Evolutionary conservation across 2,888 invertebrate species (phyloP).

Genomic region (Drosophila mettleri): DNA sequence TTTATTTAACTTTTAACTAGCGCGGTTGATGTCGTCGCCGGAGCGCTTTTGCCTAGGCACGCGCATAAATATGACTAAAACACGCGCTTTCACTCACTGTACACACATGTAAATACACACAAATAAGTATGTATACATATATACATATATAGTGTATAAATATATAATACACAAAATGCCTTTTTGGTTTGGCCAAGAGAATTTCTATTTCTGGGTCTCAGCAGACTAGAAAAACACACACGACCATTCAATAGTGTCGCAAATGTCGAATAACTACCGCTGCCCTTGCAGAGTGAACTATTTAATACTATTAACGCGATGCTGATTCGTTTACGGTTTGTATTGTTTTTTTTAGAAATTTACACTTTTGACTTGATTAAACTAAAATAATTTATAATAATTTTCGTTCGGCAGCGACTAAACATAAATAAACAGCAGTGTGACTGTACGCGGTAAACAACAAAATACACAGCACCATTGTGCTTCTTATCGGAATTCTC

Average conservation of each 20-base stretch:
- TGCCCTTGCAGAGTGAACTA: neutral
- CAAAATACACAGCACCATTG: constrained; percentile 10
- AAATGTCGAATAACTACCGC: constrained; percentile 16
- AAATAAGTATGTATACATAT: constrained; percentile 15
- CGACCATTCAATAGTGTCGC: constrained; percentile 8
- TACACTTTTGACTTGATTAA: constrained; percentile 32
- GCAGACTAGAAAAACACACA: constrained; percentile 32
- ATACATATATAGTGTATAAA: constrained; percentile 6
- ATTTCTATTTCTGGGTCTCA: constrained; percentile 61
- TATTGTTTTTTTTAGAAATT: constrained; percentile 20
- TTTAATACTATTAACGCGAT: neutral
- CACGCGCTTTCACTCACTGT: constrained; percentile 61
- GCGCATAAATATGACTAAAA: constrained; percentile 56
- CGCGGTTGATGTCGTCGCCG: constrained; percentile 21
- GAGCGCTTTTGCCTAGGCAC: constrained; percentile 49
- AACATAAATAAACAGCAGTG: constrained; percentile 68
- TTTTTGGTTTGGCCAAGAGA: constrained; percentile 54
- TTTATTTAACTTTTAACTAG: constrained; percentile 39
- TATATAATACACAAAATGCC: constrained; percentile 36
- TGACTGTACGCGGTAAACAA: constrained; percentile 19
- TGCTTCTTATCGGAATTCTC: neutral
- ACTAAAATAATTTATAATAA: constrained; percentile 43
- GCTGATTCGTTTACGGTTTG: neutral
- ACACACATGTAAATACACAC: constrained; percentile 37
- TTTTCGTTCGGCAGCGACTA: constrained; percentile 54